Evolutionary conservation across 2,888 invertebrate genomes (phyloP), one percentile per base, ranked within the genome.

Genomic region (Ecdyonurus torrentis): DNA sequence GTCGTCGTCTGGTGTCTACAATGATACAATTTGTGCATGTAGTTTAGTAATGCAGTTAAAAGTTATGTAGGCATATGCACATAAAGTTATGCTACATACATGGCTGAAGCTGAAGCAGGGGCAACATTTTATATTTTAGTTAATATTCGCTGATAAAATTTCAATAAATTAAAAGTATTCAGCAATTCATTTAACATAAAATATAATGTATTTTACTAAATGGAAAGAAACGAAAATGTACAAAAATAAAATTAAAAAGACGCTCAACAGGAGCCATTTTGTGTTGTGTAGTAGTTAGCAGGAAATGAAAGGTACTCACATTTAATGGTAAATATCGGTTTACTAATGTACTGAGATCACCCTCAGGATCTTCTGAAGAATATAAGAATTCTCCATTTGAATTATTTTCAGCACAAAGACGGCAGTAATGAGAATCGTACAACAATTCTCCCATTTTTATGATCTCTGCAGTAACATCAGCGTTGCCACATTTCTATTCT

Each of bases 331-430:
- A 78, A 79, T 86, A 88, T 66, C 80, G 79, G 74, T 88, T 88
- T 66, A 88, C 81, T 71, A 85, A 75, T 67, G 78, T 77, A 74
- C 81, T 78, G 73, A 87, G 77, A 77, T 81, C 81, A 68, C 78
- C 76, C 68, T 79, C 81, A 75, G 80, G 79, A 73, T 80, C 79
- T 68, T 80, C 78, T 66, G 70, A 69, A 23, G 76, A 74, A 76
- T 83, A 88, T 72, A 88, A 76, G 71, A 80, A 76, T 67, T 83
- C 82, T 65, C 85, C 85, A 72, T 83, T 83, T 69, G 80, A 78
- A 76, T 86, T 86, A 77, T 85, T 81, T 76, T 83, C 83, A 22
- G 83, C 86, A 78, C 89, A 89, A 74, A 89, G 80, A 75, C 88
- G 81, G 76, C 89, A 89, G 76, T 84, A 79, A 67, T 79, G 79